Evolutionary conservation across 1,140 invertebrate species (phyloP).

Genomic region (Caerostris darwini): DNA sequence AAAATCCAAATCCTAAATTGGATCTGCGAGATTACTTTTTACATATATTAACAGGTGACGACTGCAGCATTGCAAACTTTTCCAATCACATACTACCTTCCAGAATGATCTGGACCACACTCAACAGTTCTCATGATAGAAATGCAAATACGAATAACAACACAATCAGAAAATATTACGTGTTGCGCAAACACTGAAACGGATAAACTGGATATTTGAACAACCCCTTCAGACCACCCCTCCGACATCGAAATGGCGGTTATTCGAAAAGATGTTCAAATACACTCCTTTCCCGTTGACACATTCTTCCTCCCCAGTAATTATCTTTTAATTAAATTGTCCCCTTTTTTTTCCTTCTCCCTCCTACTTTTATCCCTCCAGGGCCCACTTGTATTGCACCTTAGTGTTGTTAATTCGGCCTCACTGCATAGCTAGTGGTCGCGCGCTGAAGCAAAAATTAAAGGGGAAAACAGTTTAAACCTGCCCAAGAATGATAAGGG

Average conservation of each 20-base stretch:
- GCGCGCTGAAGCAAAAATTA: slow-evolving; percentile 64
- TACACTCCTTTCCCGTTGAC: slow-evolving; percentile 31
- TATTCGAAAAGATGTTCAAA: slow-evolving; percentile 27
- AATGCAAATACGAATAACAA: too few species aligned
- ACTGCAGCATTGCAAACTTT: too few species aligned
- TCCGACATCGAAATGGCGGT: slow-evolving; percentile 9
- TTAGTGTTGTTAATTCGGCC: slow-evolving; percentile 40
- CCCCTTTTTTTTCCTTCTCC: slow-evolving; percentile 20
- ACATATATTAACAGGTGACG: too few species aligned
- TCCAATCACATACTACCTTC: too few species aligned
- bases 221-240: too few species aligned
- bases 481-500: slow-evolving; percentile 50
- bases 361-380: background rate
- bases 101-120: too few species aligned
- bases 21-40: too few species aligned
- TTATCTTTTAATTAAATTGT: slow-evolving; percentile 74
- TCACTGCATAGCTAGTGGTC: slow-evolving; percentile 48
- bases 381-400: slow-evolving; percentile 7
- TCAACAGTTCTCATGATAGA: too few species aligned
- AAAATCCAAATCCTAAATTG: too few species aligned
- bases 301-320: slow-evolving; percentile 60
- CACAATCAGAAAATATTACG: too few species aligned
- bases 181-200: too few species aligned
- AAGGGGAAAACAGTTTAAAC: slow-evolving; percentile 43
- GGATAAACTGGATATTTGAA: too few species aligned